phyloP scores from a whole-genome alignment of 2,113 vertebrate genomes.

The Lanius collurio region DNA sequence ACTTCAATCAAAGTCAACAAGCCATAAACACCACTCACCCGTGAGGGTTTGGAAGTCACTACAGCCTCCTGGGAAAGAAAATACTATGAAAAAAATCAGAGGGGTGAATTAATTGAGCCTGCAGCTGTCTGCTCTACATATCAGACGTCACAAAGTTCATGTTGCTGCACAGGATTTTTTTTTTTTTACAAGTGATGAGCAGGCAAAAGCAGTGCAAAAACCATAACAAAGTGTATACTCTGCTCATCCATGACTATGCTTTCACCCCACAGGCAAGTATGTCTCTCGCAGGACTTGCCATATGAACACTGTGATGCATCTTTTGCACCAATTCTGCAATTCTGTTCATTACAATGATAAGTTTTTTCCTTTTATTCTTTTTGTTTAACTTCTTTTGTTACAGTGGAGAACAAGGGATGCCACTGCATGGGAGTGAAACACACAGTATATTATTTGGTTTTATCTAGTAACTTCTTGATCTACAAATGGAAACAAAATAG shows the following conservation, averaged over 20 bases:
- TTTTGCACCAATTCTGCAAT: neutral
- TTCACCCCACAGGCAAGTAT: neutral
- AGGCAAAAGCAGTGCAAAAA: neutral
- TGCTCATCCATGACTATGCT: neutral
- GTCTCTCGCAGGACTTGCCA: neutral
- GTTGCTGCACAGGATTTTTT: neutral
- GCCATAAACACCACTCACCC: neutral
- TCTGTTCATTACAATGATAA: neutral
- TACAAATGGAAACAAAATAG: neutral
- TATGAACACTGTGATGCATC: neutral
- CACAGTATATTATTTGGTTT: neutral
- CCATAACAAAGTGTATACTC: neutral
- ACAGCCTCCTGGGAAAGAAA: constrained; percentile 14
- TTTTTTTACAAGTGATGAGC: neutral
- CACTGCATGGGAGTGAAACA: neutral
- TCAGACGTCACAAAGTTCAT: neutral
- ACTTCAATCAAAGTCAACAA: neutral
- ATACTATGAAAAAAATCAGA: neutral
- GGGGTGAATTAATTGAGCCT: constrained; percentile 22
- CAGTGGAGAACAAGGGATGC: neutral
- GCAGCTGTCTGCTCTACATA: constrained; percentile 36
- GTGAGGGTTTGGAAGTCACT: constrained; percentile 5
- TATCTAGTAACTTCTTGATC: neutral
- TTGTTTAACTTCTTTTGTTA: neutral
- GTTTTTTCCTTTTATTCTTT: neutral